A percentile compares a stretch with the other conserved stretches of the same genome.
Conservation (phyloP, 2,113 vertebrate species). For the Eclectus roratus region DNA sequence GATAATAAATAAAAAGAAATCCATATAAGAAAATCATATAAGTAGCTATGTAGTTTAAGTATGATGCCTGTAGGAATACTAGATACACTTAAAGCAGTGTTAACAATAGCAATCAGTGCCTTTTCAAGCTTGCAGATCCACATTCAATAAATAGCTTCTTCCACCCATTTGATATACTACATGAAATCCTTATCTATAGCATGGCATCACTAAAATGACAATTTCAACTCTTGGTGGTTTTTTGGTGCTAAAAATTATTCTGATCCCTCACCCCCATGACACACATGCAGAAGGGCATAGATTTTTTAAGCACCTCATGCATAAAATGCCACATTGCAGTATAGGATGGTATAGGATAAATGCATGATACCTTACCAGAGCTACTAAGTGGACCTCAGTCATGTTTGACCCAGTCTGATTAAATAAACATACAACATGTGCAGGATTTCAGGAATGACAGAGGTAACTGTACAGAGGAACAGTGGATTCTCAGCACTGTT, state of each 20-base stretch:
- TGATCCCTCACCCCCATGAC: accelerated
- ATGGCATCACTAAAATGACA: neutral
- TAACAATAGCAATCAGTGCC: neutral
- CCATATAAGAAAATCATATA: neutral
- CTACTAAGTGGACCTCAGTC: neutral
- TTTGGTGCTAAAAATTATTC: neutral
- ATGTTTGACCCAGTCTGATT: too few species aligned
- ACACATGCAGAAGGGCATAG: neutral
- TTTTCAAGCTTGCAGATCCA: neutral
- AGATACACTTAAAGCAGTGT: neutral
- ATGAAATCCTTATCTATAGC: neutral
- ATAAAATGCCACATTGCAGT: accelerated
- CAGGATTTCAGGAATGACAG: neutral
- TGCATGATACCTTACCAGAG: neutral
- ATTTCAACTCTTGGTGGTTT: neutral
- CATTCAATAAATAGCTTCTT: neutral
- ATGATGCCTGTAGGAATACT: neutral
- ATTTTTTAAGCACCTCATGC: neutral
- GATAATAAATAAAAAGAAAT: neutral
- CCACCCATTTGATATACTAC: accelerated
- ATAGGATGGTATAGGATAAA: neutral
- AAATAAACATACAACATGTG: neutral
- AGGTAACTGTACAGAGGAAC: neutral
- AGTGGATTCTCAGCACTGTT: accelerated
- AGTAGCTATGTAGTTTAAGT: neutral